Evolutionary conservation across 2,113 vertebrate species (phyloP).

Genomic region (Phaethon lepturus): DNA sequence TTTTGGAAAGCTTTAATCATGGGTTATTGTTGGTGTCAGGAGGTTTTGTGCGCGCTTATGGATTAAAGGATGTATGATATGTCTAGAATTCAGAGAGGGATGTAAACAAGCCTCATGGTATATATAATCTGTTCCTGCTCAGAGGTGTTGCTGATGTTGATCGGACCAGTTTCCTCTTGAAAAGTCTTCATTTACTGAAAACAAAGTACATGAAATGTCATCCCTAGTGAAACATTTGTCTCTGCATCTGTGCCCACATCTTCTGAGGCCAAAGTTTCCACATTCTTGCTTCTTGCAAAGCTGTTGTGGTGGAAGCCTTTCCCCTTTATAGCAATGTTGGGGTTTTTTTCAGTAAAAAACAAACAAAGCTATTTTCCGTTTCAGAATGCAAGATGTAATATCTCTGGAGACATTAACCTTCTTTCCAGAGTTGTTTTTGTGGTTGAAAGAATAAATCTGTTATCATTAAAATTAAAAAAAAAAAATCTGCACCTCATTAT

Average conservation of each 20-base stretch:
- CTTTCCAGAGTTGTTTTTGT: constrained; percentile 3
- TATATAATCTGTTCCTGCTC: not conserved
- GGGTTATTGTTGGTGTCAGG: not conserved
- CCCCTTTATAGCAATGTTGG: not conserved
- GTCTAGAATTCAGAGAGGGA: not conserved
- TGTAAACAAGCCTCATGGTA: not conserved
- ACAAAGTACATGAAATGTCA: not conserved
- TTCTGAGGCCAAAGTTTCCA: constrained; percentile 34
- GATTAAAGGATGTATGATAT: not conserved
- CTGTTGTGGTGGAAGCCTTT: constrained; percentile 19
- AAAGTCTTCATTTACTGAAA: not conserved
- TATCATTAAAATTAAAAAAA: not conserved
- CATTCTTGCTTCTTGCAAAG: constrained; percentile 35
- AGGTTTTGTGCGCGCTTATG: not conserved
- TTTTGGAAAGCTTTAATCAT: constrained; percentile 39
- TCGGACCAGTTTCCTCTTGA: not conserved
- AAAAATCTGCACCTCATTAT: constrained; percentile 14
- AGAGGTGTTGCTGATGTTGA: not conserved
- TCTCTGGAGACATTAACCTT: constrained; percentile 45
- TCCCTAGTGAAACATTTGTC: not conserved
- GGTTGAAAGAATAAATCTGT: constrained; percentile 31
- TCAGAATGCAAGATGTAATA: not conserved
- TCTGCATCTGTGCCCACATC: constrained; percentile 20
- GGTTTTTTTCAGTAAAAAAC: not conserved
- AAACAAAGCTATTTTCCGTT: not conserved